phyloP scores from a whole-genome alignment of 2,113 vertebrate species.

The Grus americana region DNA sequence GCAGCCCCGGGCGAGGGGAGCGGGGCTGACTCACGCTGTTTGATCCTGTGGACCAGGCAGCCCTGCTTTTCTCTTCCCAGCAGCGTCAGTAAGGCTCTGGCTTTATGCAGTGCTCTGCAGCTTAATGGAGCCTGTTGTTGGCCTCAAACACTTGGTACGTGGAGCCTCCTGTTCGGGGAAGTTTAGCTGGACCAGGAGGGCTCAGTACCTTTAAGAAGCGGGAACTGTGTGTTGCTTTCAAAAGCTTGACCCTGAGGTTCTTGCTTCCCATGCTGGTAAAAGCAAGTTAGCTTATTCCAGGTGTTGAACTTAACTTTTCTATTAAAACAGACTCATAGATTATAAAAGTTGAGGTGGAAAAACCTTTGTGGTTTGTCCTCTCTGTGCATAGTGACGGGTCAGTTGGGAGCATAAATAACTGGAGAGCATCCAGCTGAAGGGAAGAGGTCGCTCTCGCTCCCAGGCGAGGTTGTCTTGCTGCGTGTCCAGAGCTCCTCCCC shows the following conservation, averaged over 20 bases:
- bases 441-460: accelerated
- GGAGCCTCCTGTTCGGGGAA: neutral
- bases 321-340: neutral
- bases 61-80: neutral
- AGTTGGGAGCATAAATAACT: neutral
- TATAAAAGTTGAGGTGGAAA: neutral
- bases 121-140: neutral
- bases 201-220: neutral
- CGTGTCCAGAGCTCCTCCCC: neutral
- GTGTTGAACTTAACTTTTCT: neutral
- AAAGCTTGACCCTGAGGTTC: neutral
- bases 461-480: neutral
- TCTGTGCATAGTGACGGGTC: neutral
- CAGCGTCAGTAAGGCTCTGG: neutral
- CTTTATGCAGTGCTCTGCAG: neutral
- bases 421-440: neutral
- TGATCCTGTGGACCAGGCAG: neutral
- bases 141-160: accelerated
- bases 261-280: neutral
- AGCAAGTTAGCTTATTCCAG: neutral
- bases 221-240: neutral
- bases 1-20: neutral
- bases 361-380: neutral
- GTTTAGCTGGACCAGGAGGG: neutral
- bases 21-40: neutral